These are phyloP conservation scores for Lepidochrysops patricia DNA, from an alignment of 2,888 invertebrate genomes.

Conservation along the genomic window DNA sequence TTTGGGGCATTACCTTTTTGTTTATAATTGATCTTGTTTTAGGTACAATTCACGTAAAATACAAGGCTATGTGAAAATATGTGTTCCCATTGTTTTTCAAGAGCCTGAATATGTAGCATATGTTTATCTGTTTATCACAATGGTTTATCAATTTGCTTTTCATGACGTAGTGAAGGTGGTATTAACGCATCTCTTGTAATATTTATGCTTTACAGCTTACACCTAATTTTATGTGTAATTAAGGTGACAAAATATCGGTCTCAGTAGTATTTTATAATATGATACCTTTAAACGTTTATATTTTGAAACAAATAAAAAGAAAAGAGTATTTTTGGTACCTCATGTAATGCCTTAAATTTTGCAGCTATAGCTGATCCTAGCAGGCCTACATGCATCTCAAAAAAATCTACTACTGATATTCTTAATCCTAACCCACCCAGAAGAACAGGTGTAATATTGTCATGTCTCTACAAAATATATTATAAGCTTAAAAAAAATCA, in stretches of 20 bases:
- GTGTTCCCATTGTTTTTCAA: slow-evolving; percentile 3
- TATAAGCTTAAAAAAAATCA: no score
- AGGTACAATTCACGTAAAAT: slow-evolving; percentile 2
- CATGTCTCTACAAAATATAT: no score
- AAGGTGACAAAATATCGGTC: neutral
- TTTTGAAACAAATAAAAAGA: no score
- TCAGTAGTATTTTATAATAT: neutral
- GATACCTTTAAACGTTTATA: no score
- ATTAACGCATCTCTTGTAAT: neutral
- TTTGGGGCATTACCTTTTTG: neutral
- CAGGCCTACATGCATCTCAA: no score
- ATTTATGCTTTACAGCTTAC: no score
- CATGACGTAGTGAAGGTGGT: neutral
- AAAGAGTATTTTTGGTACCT: no score
- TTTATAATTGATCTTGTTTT: neutral
- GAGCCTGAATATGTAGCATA: neutral
- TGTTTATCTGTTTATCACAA: slow-evolving; percentile 3
- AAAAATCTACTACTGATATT: no score
- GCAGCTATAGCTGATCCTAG: no score
- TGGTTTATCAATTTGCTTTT: neutral
- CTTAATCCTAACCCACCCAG: no score
- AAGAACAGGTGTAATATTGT: no score
- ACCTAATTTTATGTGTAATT: neutral
- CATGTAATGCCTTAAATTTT: no score
- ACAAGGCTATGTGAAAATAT: slow-evolving; percentile 7